Conservation (phyloP, 2,888 invertebrate genomes). For the Balanococcus diminutus region DNA sequence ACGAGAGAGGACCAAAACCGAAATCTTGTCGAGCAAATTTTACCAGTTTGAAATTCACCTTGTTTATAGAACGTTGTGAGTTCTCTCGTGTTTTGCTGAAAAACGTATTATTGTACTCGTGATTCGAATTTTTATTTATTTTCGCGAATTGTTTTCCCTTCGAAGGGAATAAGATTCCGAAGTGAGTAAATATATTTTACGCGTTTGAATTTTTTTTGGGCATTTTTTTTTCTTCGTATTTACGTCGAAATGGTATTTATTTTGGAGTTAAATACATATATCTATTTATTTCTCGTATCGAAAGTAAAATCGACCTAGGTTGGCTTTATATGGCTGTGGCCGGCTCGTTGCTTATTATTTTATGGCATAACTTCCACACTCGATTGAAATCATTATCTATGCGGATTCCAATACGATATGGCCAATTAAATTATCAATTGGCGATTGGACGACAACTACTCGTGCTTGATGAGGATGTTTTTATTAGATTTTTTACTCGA, state of each 20-base stretch:
- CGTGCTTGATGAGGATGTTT: not conserved
- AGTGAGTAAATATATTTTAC: not conserved
- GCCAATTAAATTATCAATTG: not conserved
- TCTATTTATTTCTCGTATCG: not conserved
- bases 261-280: not conserved
- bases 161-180: not conserved
- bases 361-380: no score
- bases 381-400: no score
- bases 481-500: not conserved
- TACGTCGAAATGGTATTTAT: not conserved
- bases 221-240: not conserved
- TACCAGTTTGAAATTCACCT: not conserved
- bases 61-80: not conserved
- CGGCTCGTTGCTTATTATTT: not conserved
- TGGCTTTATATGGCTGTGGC: no score
- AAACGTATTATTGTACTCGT: not conserved
- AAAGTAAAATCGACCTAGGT: not conserved
- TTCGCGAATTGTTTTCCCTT: not conserved
- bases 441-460: not conserved
- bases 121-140: not conserved
- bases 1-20: not conserved
- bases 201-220: not conserved
- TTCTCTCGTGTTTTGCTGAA: not conserved
- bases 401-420: not conserved
- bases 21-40: constrained; percentile 25